phyloP scores from a whole-genome alignment of 1,140 invertebrate species.

The Drosophila tsacasi region DNA sequence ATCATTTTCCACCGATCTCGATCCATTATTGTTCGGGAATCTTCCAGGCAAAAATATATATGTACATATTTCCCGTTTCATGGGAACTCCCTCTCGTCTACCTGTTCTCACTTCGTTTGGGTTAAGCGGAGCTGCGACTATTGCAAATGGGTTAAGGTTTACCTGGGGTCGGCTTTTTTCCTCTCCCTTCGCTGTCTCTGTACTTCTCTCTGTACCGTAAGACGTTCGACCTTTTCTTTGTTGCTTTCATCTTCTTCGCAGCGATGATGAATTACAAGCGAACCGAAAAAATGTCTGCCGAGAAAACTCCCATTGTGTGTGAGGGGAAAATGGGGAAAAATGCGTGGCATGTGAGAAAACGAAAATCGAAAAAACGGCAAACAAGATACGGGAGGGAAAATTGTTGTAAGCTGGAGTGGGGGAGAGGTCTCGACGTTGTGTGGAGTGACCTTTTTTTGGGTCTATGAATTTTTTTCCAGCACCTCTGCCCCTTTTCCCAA shows the following conservation, averaged over 20 bases:
- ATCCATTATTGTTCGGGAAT: constrained; percentile 7
- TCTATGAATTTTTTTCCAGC: constrained; percentile 12
- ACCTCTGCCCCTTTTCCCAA: constrained; percentile 14
- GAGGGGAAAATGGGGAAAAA: constrained; percentile 44
- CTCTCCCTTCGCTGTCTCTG: constrained; percentile 19
- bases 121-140: constrained; percentile 27
- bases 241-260: constrained; percentile 50
- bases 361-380: constrained; percentile 57
- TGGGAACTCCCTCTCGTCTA: constrained; percentile 21
- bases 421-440: constrained; percentile 12
- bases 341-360: constrained; percentile 74
- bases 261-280: constrained; percentile 68
- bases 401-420: constrained; percentile 16
- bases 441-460: constrained; percentile 66
- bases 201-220: constrained; percentile 13
- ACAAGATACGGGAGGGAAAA: constrained; percentile 49
- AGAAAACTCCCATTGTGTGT: constrained; percentile 59
- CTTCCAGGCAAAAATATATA: constrained; percentile 17
- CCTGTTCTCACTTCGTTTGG: constrained; percentile 37
- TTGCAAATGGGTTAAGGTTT: constrained; percentile 63
- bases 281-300: constrained; percentile 53
- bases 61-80: constrained; percentile 16
- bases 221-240: constrained; percentile 39
- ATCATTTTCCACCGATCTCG: constrained; percentile 23
- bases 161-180: constrained; percentile 55